phyloP scores from a whole-genome alignment of 1,140 invertebrate genomes.

The Trichoplusia ni region DNA sequence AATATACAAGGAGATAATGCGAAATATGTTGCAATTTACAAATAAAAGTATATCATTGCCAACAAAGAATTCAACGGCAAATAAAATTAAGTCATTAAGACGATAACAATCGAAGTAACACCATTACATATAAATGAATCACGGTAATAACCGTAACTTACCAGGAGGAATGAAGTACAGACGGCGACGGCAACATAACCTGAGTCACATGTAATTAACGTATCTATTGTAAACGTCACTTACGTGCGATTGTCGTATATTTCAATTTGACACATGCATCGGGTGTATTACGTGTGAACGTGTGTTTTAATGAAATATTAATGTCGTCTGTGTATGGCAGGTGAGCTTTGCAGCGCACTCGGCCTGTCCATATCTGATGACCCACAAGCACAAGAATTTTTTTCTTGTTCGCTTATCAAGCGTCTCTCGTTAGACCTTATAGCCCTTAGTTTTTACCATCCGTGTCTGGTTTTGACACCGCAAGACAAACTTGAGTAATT shows the following conservation, averaged over 20 bases:
- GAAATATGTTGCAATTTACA: conserved; percentile 18
- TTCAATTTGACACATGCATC: conserved; percentile 69
- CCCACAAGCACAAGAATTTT: conserved; percentile 31
- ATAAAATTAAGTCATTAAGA: conserved; percentile 35
- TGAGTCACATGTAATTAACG: conserved; percentile 40
- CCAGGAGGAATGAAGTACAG: conserved; percentile 14
- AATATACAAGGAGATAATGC: conserved; percentile 4
- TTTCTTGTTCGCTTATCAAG: conserved; percentile 21
- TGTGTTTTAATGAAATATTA: conserved; percentile 56
- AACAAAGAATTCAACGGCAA: conserved; percentile 20
- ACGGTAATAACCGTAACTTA: conserved; percentile 18
- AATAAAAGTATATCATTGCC: conserved; percentile 17
- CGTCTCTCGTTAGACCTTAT: conserved; percentile 13
- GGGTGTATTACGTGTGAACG: conserved; percentile 35
- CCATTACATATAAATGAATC: conserved; percentile 29
- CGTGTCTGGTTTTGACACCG: background rate
- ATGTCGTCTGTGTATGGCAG: conserved; percentile 46
- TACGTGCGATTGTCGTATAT: conserved; percentile 45
- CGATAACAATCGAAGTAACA: conserved; percentile 33
- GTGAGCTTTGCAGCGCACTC: conserved; percentile 35
- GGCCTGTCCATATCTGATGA: conserved; percentile 38
- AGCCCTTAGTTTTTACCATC: conserved; percentile 7
- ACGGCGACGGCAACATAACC: background rate
- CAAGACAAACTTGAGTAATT: too few species aligned
- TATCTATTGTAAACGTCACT: conserved; percentile 56